A percentile compares a stretch with the other conserved stretches of the same genome.
phyloP scores from a whole-genome alignment of 2,113 vertebrate genomes.

The Paramormyrops kingsleyae region DNA sequence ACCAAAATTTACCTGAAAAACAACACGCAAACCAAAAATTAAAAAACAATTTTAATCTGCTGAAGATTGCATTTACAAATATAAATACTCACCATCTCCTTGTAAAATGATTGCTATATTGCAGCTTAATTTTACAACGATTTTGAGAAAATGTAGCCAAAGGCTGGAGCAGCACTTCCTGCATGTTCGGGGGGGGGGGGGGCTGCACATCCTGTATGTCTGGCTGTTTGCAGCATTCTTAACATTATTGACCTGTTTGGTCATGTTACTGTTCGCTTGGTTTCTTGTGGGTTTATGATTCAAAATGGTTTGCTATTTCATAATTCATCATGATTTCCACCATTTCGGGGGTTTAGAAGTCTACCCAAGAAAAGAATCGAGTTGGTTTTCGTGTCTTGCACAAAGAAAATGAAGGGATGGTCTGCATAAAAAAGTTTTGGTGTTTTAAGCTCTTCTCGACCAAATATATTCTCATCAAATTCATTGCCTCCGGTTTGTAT shows the following conservation, averaged over 20 bases:
- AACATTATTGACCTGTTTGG: background rate
- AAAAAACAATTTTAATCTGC: background rate
- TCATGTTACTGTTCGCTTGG: background rate
- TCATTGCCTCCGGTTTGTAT: conserved; percentile 18
- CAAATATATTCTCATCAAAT: conserved; percentile 1
- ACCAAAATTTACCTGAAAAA: background rate
- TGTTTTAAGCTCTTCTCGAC: conserved; percentile 7
- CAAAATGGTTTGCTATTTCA: conserved; percentile 3
- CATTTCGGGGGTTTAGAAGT: conserved; percentile 16
- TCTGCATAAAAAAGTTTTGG: conserved; percentile 28
- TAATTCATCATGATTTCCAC: conserved; percentile 25
- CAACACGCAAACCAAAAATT: background rate
- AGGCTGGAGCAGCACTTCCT: background rate
- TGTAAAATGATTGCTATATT: background rate
- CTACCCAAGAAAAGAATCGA: conserved; percentile 25
- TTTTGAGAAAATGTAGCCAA: background rate
- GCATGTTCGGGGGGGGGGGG: background rate
- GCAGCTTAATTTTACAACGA: background rate
- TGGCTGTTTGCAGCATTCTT: background rate
- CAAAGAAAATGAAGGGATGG: conserved; percentile 29
- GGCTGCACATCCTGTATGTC: too few species aligned
- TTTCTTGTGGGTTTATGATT: background rate
- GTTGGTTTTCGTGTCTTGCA: conserved; percentile 24
- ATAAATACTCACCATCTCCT: background rate
- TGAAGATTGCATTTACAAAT: background rate